Percentiles rank a stretch among this genome's conserved stretches.
Conservation (phyloP, 2,888 invertebrate species). For the Caradrina kadenii region DNA sequence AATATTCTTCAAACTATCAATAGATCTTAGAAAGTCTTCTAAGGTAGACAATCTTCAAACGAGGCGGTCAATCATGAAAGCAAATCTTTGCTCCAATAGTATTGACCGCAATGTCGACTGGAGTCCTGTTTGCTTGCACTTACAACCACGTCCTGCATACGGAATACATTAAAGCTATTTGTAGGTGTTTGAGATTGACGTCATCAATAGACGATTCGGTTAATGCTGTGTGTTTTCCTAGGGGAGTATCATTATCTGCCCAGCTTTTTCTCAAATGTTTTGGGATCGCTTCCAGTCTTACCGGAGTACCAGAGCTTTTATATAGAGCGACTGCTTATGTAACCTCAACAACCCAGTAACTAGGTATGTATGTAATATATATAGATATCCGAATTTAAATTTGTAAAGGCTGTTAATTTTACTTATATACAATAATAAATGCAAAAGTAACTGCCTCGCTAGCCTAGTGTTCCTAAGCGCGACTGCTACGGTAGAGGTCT, state of each 20-base stretch:
- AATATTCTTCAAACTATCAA: neutral
- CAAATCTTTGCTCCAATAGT: slow-evolving; percentile 42
- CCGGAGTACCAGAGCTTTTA: too few relatives aligned
- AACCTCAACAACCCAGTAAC: too few relatives aligned
- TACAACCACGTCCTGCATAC: slow-evolving; percentile 50
- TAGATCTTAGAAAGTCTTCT: slow-evolving; percentile 10
- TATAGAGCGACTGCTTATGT: too few relatives aligned
- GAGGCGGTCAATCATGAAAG: slow-evolving; percentile 35
- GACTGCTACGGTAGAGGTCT: too few relatives aligned
- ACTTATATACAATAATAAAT: too few relatives aligned
- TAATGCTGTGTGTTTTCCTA: neutral
- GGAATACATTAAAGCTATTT: slow-evolving; percentile 53
- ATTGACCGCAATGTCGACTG: slow-evolving; percentile 48
- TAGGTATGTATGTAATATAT: too few relatives aligned
- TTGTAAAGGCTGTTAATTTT: too few relatives aligned
- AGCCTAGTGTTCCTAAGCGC: too few relatives aligned
- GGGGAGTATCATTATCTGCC: neutral
- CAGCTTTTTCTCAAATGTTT: too few relatives aligned
- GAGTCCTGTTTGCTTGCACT: slow-evolving; percentile 46
- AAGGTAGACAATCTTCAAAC: slow-evolving; percentile 25
- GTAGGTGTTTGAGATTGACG: slow-evolving; percentile 41
- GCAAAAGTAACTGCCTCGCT: too few relatives aligned
- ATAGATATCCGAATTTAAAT: too few relatives aligned
- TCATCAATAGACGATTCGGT: slow-evolving; percentile 53
- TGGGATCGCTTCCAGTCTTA: too few relatives aligned